phyloP scores from a whole-genome alignment of 2,888 invertebrate genomes.

The Lasiommata megera region DNA sequence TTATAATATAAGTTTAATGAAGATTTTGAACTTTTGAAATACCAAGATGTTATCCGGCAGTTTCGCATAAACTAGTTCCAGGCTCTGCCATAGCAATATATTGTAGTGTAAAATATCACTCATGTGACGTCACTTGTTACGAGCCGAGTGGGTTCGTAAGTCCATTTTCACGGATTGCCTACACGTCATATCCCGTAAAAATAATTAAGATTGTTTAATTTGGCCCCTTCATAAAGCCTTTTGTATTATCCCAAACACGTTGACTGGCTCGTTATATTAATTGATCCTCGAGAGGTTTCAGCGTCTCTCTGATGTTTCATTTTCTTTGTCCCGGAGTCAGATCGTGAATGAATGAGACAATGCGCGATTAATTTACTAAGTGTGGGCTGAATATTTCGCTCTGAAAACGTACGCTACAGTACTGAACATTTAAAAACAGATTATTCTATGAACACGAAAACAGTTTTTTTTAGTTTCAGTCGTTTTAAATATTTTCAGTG shows the following conservation, averaged over 20 bases:
- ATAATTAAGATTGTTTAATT: conserved; percentile 21
- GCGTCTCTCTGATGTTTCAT: conserved; percentile 24
- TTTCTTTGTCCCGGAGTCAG: conserved; percentile 20
- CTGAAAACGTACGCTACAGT: background rate
- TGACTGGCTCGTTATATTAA: conserved; percentile 25
- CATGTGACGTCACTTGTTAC: background rate
- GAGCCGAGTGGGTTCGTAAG: background rate
- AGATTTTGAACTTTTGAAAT: too few species aligned
- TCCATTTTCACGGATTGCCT: conserved; percentile 7
- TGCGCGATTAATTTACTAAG: conserved; percentile 14
- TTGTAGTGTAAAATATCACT: too few species aligned
- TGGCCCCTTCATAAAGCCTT: conserved; percentile 15
- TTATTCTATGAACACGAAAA: background rate
- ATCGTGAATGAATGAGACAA: conserved; percentile 11
- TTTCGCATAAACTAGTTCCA: too few species aligned
- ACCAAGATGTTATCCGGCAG: too few species aligned
- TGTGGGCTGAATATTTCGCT: conserved; percentile 1
- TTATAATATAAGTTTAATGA: too few species aligned
- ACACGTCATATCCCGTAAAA: conserved; percentile 11
- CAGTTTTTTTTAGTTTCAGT: background rate
- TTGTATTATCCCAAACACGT: conserved; percentile 22
- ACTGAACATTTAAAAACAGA: background rate
- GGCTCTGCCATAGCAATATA: too few species aligned
- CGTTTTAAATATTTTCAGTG: too few species aligned
- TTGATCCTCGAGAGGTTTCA: conserved; percentile 24